Evolutionary conservation across 2,888 invertebrate genomes (phyloP), one percentile per base, ranked within the genome.

Genomic region (Drosophila paramelanica): DNA sequence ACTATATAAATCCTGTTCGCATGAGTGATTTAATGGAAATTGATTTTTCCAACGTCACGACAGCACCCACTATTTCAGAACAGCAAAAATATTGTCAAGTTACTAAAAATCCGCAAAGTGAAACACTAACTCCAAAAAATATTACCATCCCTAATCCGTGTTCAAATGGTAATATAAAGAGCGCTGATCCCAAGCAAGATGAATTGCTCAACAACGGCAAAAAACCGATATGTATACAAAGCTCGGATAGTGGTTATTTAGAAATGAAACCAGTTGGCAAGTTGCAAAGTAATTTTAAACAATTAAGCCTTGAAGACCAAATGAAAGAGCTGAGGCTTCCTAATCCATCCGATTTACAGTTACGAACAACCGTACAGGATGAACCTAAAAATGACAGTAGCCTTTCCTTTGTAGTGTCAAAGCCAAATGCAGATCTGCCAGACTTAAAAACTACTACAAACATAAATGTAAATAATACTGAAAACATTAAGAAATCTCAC

Each of bases 1-100:
- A 92, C 60, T 86, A 93, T 77, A 94, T 94, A 75, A 93, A 94
- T 46, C 94, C 94, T 46, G 95, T 95, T 76, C 93, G 94, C 1
- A 95, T 95, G 94, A 95, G 95, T 76, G 96, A 97, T 92, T 94
- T 97, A 80, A 97, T 97, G 96, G 96, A 96, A 93, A 94, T 97
- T 77, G 96, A 96, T 90, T 96, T 96, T 85, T 94, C 94, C 1
- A 93, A 93, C 71, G 88, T 46, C 31, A 50, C 73, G 0, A 14
- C 68, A 27, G 20, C 59, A 62, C 59, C 74, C 53, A 67, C 52
- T 7, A 50, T 53, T 46, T 82, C 66, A 67, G 87, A 52, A 67
- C 77, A 60, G 59, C 80, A 65, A 61, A 82, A 50, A 11, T 41
- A 42, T 20, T 56, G 23, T 36, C 65, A 78, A 56, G 47, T 55